Conservation (phyloP, 2,797 vertebrate species). For the Poecilia velifera region DNA sequence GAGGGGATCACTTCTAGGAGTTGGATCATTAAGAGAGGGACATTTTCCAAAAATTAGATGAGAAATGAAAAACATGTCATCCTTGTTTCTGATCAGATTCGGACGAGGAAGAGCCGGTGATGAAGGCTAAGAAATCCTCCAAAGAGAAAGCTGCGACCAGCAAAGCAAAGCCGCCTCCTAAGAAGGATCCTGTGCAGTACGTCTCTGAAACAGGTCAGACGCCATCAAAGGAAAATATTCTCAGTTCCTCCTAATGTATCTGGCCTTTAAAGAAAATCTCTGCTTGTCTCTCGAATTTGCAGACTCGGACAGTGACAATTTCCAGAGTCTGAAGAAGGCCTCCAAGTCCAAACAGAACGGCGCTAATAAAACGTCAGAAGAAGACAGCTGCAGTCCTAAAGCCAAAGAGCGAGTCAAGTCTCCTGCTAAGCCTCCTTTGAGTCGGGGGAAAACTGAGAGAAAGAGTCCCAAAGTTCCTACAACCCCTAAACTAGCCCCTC, state of each 20-base stretch:
- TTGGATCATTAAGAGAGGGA: not conserved
- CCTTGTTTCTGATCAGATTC: slow-evolving; percentile 81
- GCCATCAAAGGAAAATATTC: not conserved
- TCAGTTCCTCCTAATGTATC: not conserved
- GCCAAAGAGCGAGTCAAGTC: slow-evolving; percentile 57
- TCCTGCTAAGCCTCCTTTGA: slow-evolving; percentile 71
- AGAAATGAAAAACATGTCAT: not conserved
- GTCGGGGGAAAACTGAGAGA: slow-evolving; percentile 41
- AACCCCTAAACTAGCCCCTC: slow-evolving; percentile 73
- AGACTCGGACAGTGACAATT: slow-evolving; percentile 93
- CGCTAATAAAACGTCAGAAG: not conserved
- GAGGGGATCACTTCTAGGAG: not conserved
- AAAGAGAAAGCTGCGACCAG: slow-evolving; percentile 73
- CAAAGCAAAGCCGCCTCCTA: slow-evolving; percentile 72
- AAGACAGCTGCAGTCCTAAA: slow-evolving; percentile 8
- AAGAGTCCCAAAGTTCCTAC: slow-evolving; percentile 75
- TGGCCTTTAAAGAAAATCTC: not conserved
- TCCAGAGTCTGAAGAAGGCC: slow-evolving; percentile 78
- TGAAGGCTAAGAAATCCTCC: slow-evolving; percentile 81
- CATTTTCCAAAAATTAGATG: not conserved
- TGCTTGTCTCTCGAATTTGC: slow-evolving; percentile 1
- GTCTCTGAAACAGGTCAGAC: slow-evolving; percentile 94
- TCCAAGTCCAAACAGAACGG: slow-evolving; percentile 85
- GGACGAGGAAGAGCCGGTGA: slow-evolving; percentile 81
- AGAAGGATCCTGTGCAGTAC: slow-evolving; percentile 87